Evolutionary conservation across 2,797 vertebrate genomes (phyloP), one percentile per base, ranked within the genome.

Genomic region (Staurois parvus): DNA sequence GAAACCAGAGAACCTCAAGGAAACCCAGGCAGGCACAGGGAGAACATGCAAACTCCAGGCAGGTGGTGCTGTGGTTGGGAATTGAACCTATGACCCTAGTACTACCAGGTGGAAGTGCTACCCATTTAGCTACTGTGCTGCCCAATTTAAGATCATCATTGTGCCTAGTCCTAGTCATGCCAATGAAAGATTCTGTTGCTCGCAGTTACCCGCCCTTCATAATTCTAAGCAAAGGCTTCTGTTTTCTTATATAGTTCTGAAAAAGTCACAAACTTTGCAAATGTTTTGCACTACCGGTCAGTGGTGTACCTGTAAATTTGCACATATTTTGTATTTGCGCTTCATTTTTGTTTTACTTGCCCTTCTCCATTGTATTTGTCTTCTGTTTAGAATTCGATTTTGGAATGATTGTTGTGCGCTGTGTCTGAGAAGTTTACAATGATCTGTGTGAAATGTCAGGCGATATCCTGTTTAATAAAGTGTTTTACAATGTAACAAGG

Each of bases 391-490:
- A 66, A 26, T 66, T 3, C 28, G 28, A 66, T 66, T 29, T 73
- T 13, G 21, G 37, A 73, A 13, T 6, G 10, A 28, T 73, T 28
- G 45, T 75, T 75, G 30, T 26, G 12, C 13, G 17, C 28, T 30
- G 45, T 75, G 48, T 56, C 26, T 24, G 17, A 75, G 28, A 75
- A 75, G 73, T 75, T 75, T 75, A 75, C 73, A 75, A 56, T 5
- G 52, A 59, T 59, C 6, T 59, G 52, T 59, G 52, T 59, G 52
- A 66, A 29, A 28, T 66, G 64, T 66, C 64, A 12, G 26, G 10
- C 10, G 4, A 66, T 29, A 26, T 11, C 28, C n/a, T 29, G 64
- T 28, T 66, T 28, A 66, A 66, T 66, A 66, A 66, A 66, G 26
- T 66, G 28, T 66, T 66, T 66, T 29, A 29, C 64, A 66, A 28